Conservation (phyloP, 2,113 vertebrate species). For the Pelobates fuscus region DNA sequence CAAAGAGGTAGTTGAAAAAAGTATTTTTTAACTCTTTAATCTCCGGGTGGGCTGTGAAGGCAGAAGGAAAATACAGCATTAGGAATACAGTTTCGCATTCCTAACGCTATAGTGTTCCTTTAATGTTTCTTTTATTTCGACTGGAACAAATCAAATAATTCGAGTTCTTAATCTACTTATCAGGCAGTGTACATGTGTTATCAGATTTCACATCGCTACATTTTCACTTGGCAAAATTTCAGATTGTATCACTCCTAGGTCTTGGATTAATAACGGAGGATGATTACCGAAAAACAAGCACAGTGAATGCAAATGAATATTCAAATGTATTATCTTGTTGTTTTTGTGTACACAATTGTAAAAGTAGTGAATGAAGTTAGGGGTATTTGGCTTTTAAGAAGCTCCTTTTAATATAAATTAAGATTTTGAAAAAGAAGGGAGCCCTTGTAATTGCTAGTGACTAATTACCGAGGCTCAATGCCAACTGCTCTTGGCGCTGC, state of each 20-base stretch:
- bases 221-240: neutral
- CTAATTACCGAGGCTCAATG: slow-evolving; percentile 37
- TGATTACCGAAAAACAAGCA: too few relatives aligned
- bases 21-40: too few relatives aligned
- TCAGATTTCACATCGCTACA: neutral
- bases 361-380: slow-evolving; percentile 34
- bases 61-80: too few relatives aligned
- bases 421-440: slow-evolving; percentile 41
- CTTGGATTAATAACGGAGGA: neutral
- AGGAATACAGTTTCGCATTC: too few relatives aligned
- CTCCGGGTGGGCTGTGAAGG: too few relatives aligned
- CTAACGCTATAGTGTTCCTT: too few relatives aligned
- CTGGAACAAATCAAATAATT: neutral
- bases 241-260: neutral
- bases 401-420: slow-evolving; percentile 46
- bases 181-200: neutral
- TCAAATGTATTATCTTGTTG: too few relatives aligned
- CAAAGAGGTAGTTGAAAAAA: too few relatives aligned
- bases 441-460: slow-evolving; percentile 40
- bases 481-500: slow-evolving; percentile 29
- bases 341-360: slow-evolving; percentile 2
- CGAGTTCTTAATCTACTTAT: neutral
- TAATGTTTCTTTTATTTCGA: neutral
- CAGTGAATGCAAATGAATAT: too few relatives aligned
- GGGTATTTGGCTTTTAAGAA: slow-evolving; percentile 39